Percentiles rank a stretch among this genome's conserved stretches.
phyloP scores from a whole-genome alignment of 2,888 invertebrate species.

The Tholera decimalis region DNA sequence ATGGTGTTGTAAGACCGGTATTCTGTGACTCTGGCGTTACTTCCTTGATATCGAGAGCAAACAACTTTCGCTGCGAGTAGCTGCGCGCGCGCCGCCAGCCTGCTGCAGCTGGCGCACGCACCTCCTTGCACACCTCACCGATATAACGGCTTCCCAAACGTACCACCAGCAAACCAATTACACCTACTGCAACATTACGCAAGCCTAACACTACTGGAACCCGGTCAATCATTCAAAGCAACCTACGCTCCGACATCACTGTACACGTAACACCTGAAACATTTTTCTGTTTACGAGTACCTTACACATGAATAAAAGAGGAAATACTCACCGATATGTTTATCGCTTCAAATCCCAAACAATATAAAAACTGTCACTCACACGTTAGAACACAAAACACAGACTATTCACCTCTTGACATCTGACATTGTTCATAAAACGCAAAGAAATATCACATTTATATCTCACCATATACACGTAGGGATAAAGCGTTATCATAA shows the following conservation, averaged over 20 bases:
- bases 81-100: slow-evolving; percentile 67
- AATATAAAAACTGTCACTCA: slow-evolving; percentile 89
- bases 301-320: slow-evolving; percentile 70
- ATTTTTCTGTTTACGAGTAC: slow-evolving; percentile 61
- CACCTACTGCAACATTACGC: slow-evolving; percentile 75
- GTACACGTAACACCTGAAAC: slow-evolving; percentile 69
- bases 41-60: slow-evolving; percentile 87
- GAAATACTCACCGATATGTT: slow-evolving; percentile 88
- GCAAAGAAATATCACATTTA: slow-evolving; percentile 78
- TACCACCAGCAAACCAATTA: slow-evolving; percentile 61
- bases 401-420: slow-evolving; percentile 90
- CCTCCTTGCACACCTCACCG: slow-evolving; percentile 62
- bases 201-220: slow-evolving; percentile 70
- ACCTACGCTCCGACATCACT: slow-evolving; percentile 49
- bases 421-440: slow-evolving; percentile 86
- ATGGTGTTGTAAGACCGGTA: slow-evolving; percentile 73
- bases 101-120: slow-evolving; percentile 67
- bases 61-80: slow-evolving; percentile 85
- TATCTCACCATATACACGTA: slow-evolving; percentile 80
- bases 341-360: slow-evolving; percentile 89
- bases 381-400: slow-evolving; percentile 88
- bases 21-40: slow-evolving; percentile 74
- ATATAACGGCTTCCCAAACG: slow-evolving; percentile 51
- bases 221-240: slow-evolving; percentile 60
- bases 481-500: slow-evolving; percentile 84